Base-by-base conservation (phyloP, 2,888 invertebrate species). In the Microctonus aethiopoides region DNA sequence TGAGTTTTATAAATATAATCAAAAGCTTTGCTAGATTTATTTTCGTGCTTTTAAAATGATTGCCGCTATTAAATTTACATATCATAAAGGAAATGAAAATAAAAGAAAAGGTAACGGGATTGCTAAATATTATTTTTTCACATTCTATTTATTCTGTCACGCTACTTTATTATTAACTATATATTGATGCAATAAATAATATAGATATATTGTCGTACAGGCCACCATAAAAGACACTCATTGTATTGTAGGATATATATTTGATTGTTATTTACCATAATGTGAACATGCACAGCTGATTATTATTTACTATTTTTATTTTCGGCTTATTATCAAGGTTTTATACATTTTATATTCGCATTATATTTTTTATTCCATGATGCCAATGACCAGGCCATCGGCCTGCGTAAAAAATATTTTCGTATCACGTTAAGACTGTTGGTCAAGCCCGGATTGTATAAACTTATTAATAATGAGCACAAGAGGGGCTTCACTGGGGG, bases 361-460 rank as follows among this genome's bases (percentile, higher is more conserved):
- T 57, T 29, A n/a, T 62, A 4, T 16, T 59, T 16, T 26, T 39
- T n/a, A 54, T 52, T 60, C 24, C n/a, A 24, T 34, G 39, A 64
- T 66, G 52, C 51, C 56, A 72, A 61, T 16, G 7, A 46, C 29
- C 62, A 62, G 73, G 66, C 74, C 75, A 74, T 73, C 72, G 59
- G 72, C 67, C 73, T 69, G 74, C 75, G 75, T 75, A 75, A 32
- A 54, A 72, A 70, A 54, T 26, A 59, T 68, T 60, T 67, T 36
- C 68, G 32, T 74, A 73, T 75, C 74, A 74, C 75, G 75, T 68
- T 67, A 69, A 73, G 74, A 71, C 69, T 66, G 74, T 46, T 75
- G 75, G 75, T 73, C 70, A 67, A 75, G 75, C 74, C 75, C 70
- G 69, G 73, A 74, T 75, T 75, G 75, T 75, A 75, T 59, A 60